Conservation (phyloP, 2,888 invertebrate species). For the Pantelozetes paolii region DNA sequence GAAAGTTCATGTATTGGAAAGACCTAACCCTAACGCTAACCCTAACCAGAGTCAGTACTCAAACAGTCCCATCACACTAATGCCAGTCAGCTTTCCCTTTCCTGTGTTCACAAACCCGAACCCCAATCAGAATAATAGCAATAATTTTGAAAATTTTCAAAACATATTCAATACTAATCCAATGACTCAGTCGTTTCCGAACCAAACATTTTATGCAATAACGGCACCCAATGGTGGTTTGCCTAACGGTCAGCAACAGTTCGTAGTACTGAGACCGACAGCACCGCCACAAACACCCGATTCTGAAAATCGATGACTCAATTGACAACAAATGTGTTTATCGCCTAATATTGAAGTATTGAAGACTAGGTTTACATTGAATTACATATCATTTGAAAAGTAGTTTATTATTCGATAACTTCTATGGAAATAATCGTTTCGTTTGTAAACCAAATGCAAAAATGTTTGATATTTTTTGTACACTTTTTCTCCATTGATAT, state of each 20-base stretch:
- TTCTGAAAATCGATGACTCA: constrained; percentile 6
- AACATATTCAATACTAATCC: neutral
- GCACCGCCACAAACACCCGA: constrained; percentile 8
- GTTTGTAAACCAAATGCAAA: constrained; percentile 20
- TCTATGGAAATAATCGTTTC: constrained; percentile 28
- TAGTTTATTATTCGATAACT: constrained; percentile 1
- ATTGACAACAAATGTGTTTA: no score
- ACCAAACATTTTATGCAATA: constrained; percentile 12
- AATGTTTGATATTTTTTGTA: neutral
- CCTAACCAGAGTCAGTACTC: neutral
- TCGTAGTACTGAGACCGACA: neutral
- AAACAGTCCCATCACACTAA: neutral
- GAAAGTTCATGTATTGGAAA: constrained; percentile 2
- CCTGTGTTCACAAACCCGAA: neutral
- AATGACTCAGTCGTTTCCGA: neutral
- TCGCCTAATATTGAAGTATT: no score
- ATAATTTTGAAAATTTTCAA: constrained; percentile 1
- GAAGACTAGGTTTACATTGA: neutral
- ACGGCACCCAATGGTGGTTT: no score
- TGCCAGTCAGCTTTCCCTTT: neutral
- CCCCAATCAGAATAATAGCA: neutral
- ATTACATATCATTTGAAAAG: neutral
- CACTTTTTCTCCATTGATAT: neutral
- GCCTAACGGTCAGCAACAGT: neutral
- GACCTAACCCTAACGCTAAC: neutral